Evolutionary conservation across 2,113 vertebrate genomes (phyloP).

Genomic region (Junco hyemalis): DNA sequence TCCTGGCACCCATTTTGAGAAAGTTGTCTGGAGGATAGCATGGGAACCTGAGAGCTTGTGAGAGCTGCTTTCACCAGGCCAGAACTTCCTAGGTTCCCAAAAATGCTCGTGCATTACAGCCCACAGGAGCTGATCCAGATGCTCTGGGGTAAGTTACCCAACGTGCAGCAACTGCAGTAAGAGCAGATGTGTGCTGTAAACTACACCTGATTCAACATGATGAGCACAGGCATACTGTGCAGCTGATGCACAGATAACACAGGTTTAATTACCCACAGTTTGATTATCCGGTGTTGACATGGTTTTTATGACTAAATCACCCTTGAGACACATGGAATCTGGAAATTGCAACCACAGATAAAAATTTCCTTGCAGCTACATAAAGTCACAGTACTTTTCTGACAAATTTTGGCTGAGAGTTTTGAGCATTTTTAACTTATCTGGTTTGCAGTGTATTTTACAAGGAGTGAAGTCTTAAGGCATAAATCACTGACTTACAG

Average conservation of each 20-base stretch:
- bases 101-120: background rate
- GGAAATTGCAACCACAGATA: constrained; percentile 39
- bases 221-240: background rate
- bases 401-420: constrained; percentile 35
- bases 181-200: constrained; percentile 24
- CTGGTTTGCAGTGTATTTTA: constrained; percentile 31
- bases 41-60: background rate
- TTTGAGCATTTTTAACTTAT: constrained; percentile 55
- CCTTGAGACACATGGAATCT: background rate
- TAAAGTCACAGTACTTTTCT: constrained; percentile 18
- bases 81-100: background rate
- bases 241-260: background rate
- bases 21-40: constrained; percentile 1
- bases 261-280: constrained; percentile 19
- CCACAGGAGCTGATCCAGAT: constrained; percentile 12
- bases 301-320: constrained; percentile 48
- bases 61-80: background rate
- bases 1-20: constrained; percentile 9
- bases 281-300: constrained; percentile 36
- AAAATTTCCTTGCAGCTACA: constrained; percentile 44
- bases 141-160: background rate
- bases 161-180: background rate
- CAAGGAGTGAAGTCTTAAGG: constrained; percentile 33
- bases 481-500: constrained; percentile 64
- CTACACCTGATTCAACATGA: constrained; percentile 10